These are phyloP conservation scores for Orchestes rusci DNA, from an alignment of 2,888 invertebrate genomes.

Conservation along the genomic window DNA sequence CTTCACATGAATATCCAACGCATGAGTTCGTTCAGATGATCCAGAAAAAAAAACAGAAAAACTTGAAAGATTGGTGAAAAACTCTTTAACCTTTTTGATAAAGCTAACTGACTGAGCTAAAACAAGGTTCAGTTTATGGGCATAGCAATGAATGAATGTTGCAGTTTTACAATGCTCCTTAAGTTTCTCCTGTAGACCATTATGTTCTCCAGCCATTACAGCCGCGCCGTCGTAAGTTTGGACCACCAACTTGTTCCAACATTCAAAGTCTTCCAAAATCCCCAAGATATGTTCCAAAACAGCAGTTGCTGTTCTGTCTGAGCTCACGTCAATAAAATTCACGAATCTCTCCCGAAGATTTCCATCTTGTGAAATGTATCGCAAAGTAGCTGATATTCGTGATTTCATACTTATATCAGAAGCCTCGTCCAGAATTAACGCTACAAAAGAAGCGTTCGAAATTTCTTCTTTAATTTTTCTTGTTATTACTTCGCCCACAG, in stretches of 20 bases:
- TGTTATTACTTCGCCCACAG: constrained; percentile 13
- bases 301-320: constrained; percentile 25
- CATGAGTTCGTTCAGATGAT: constrained; percentile 25
- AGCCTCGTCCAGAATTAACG: constrained; percentile 29
- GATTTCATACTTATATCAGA: constrained; percentile 26
- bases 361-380: constrained; percentile 15
- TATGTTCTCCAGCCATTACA: constrained; percentile 29
- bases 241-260: constrained; percentile 30
- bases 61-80: constrained; percentile 29
- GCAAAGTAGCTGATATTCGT: constrained; percentile 27
- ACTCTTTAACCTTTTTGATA: constrained; percentile 22
- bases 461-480: constrained; percentile 27
- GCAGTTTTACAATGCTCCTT: constrained; percentile 27
- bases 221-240: constrained; percentile 36
- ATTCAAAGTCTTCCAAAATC: constrained; percentile 26
- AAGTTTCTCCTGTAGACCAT: constrained; percentile 32
- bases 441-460: constrained; percentile 26
- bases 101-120: constrained; percentile 26
- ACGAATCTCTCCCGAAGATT: constrained; percentile 7
- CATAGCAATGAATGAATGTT: constrained; percentile 23
- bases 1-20: constrained; percentile 16
- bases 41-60: constrained; percentile 28
- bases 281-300: constrained; percentile 25
- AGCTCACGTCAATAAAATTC: constrained; percentile 5
- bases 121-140: constrained; percentile 22